Evolutionary conservation across 2,888 invertebrate genomes (phyloP).

Genomic region (Helicoverpa assulta): DNA sequence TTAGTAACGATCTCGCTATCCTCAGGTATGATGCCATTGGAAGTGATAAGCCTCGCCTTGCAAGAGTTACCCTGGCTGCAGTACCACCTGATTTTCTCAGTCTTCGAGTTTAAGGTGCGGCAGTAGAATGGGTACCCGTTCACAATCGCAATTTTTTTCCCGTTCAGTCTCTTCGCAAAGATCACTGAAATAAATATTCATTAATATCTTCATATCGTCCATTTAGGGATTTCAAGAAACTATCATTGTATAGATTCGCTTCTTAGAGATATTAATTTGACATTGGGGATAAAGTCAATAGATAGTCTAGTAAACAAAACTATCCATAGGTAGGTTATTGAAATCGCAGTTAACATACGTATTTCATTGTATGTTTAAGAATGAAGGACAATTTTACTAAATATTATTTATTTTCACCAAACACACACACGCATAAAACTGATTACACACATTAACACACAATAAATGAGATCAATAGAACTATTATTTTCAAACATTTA

Average conservation of each 20-base stretch:
- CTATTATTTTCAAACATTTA: constrained; percentile 14
- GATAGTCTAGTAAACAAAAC: background rate
- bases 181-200: constrained; percentile 24
- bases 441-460: constrained; percentile 16
- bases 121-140: constrained; percentile 32
- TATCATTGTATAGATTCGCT: background rate
- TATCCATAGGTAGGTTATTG: too few relatives aligned
- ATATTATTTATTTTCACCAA: constrained; percentile 31
- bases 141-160: constrained; percentile 57
- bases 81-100: constrained; percentile 15
- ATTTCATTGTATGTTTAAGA: background rate
- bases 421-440: constrained; percentile 27
- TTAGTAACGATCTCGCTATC: constrained; percentile 4
- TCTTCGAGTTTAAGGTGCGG: background rate
- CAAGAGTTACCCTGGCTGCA: constrained; percentile 44
- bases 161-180: constrained; percentile 43
- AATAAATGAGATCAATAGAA: constrained; percentile 38
- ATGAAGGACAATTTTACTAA: constrained; percentile 7
- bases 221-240: background rate
- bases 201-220: background rate
- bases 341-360: too few relatives aligned
- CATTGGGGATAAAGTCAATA: background rate
- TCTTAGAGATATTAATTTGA: background rate
- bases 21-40: background rate
- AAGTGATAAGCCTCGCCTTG: constrained; percentile 16